A percentile compares a stretch with the other conserved stretches of the same genome.
Evolutionary conservation across 2,888 invertebrate species (phyloP).

Genomic region (Lasioglossum vierecki): DNA sequence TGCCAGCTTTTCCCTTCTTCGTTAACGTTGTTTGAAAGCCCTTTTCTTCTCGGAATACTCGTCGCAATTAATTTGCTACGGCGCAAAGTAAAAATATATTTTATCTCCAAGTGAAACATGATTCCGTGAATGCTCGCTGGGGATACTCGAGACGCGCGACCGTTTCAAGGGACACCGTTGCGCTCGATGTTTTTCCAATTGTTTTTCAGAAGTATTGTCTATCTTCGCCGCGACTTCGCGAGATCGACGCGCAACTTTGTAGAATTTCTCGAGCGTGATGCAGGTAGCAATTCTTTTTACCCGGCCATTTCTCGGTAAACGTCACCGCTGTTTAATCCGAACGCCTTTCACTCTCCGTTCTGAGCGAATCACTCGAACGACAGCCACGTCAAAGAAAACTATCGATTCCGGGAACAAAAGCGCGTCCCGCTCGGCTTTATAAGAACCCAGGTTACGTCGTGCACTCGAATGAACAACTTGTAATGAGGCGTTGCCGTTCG

Average conservation of each 20-base stretch:
- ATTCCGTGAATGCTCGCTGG: background rate
- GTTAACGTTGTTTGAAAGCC: background rate
- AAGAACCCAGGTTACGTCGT: background rate
- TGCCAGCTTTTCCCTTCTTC: background rate
- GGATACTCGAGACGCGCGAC: background rate
- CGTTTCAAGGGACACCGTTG: background rate
- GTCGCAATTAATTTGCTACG: background rate
- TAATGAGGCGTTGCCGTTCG: background rate
- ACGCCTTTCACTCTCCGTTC: background rate
- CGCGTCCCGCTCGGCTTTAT: background rate
- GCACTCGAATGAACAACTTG: background rate
- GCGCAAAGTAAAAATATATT: background rate
- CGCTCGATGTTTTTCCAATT: background rate
- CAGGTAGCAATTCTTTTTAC: background rate
- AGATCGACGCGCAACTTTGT: background rate
- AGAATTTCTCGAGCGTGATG: background rate
- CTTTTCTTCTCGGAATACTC: background rate
- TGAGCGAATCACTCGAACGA: background rate
- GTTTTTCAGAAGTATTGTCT: background rate
- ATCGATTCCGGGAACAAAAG: background rate
- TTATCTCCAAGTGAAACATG: background rate
- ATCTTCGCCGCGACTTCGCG: background rate
- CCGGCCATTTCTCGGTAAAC: background rate
- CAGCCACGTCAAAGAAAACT: background rate
- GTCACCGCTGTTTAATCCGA: background rate